Conservation (phyloP, 2,797 vertebrate species). For the Nasua narica region DNA sequence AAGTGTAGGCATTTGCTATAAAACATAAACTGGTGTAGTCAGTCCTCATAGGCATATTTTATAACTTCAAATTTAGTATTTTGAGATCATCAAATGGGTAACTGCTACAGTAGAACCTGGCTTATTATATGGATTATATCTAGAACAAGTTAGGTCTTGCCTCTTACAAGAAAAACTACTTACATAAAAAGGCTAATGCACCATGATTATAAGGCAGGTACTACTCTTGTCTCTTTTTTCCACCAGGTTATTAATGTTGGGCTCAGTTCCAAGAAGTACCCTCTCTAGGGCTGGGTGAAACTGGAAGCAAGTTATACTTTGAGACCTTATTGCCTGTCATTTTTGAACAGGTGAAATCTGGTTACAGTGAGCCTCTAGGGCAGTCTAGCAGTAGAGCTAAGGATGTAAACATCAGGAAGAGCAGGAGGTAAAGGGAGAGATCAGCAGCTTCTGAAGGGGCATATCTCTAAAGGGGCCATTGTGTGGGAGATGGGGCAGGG, state of each 20-base stretch:
- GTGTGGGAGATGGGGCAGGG: not conserved
- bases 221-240: slow-evolving; percentile 14
- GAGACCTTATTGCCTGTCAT: not conserved
- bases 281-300: slow-evolving; percentile 20
- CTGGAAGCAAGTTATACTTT: slow-evolving; percentile 13
- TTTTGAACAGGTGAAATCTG: slow-evolving; percentile 49
- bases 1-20: not conserved
- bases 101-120: not conserved
- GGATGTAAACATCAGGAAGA: not conserved
- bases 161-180: slow-evolving; percentile 47
- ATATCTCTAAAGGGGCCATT: not conserved
- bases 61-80: slow-evolving; percentile 57
- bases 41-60: slow-evolving; percentile 43
- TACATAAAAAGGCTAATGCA: slow-evolving; percentile 48
- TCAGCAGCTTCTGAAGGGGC: not conserved
- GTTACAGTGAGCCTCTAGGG: not conserved
- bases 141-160: slow-evolving; percentile 63
- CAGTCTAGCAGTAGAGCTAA: not conserved
- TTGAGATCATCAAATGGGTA: slow-evolving; percentile 47
- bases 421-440: not conserved
- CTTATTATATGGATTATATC: slow-evolving; percentile 57
- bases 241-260: slow-evolving; percentile 57
- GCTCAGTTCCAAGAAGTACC: slow-evolving; percentile 26
- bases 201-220: slow-evolving; percentile 63
- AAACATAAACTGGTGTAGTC: slow-evolving; percentile 27